phyloP scores from a whole-genome alignment of 2,888 invertebrate species.

The Diarsia dahlii region DNA sequence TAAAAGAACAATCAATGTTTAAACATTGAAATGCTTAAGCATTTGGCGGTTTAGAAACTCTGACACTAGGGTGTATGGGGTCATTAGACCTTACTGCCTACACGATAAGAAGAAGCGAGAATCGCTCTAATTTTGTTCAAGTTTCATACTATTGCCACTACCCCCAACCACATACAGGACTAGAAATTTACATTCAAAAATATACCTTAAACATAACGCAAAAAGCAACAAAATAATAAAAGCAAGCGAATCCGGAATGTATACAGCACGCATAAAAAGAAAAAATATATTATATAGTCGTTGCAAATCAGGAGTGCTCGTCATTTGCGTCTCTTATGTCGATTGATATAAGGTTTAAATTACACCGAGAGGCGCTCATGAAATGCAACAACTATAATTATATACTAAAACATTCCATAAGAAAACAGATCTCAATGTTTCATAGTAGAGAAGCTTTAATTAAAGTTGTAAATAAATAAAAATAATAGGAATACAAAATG shows the following conservation, averaged over 20 bases:
- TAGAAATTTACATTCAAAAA: conserved; percentile 54
- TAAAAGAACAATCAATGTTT: too few relatives aligned
- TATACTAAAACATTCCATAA: conserved; percentile 48
- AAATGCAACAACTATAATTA: conserved; percentile 18
- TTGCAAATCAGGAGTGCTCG: background rate
- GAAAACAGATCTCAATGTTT: conserved; percentile 50
- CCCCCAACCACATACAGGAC: conserved; percentile 33
- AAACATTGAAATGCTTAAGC: too few relatives aligned
- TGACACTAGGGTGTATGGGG: too few relatives aligned
- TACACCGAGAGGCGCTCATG: background rate
- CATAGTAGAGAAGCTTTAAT: conserved; percentile 34
- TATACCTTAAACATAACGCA: conserved; percentile 43
- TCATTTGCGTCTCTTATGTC: background rate
- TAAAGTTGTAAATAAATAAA: conserved; percentile 18
- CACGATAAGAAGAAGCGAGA: too few relatives aligned
- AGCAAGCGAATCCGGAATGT: conserved; percentile 62
- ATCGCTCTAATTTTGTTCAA: too few relatives aligned
- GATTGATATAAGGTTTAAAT: background rate
- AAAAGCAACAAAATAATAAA: conserved; percentile 50
- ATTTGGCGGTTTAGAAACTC: too few relatives aligned
- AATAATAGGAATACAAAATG: conserved; percentile 19
- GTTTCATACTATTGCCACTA: background rate
- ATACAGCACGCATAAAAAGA: conserved; percentile 39
- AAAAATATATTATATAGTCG: background rate
- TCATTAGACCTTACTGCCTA: too few relatives aligned